Conservation (phyloP, 2,113 vertebrate species). For the Quiscalus mexicanus region DNA sequence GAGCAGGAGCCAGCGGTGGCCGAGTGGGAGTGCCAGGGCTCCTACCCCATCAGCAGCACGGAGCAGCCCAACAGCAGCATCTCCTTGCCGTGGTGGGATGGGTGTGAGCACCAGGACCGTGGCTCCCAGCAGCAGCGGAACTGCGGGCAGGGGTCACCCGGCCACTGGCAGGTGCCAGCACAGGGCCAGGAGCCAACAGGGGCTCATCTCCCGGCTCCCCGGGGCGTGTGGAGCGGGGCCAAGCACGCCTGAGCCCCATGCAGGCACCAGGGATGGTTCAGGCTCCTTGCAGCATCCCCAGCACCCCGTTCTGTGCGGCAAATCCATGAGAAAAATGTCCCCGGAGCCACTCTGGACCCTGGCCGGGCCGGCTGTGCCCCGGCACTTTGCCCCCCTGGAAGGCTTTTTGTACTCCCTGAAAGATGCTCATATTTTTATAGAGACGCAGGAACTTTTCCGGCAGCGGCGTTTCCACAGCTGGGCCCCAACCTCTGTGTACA, state of each 20-base stretch:
- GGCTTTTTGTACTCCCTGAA: slow-evolving; percentile 32
- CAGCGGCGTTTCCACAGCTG: neutral
- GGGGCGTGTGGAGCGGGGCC: neutral
- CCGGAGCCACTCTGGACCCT: neutral
- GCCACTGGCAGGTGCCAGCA: neutral
- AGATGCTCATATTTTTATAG: slow-evolving; percentile 44
- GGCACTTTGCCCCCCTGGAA: neutral
- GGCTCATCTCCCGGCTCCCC: neutral
- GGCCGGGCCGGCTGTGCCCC: neutral
- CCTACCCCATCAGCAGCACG: slow-evolving; percentile 57
- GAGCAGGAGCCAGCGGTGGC: slow-evolving; percentile 57
- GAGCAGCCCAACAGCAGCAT: neutral
- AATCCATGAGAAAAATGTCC: neutral
- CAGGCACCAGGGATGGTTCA: neutral
- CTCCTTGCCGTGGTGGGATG: neutral
- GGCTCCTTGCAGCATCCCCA: neutral
- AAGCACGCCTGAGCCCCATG: neutral
- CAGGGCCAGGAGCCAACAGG: neutral
- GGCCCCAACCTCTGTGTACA: slow-evolving; percentile 69
- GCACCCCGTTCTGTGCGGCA: neutral
- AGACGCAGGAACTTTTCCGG: neutral
- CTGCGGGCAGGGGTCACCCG: neutral
- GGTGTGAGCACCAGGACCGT: neutral
- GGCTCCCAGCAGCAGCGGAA: neutral
- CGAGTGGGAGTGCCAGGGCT: slow-evolving; percentile 77